Evolutionary conservation across 1,140 invertebrate genomes (phyloP), one percentile per base, ranked within the genome.

Genomic region (Bombus superbus): DNA sequence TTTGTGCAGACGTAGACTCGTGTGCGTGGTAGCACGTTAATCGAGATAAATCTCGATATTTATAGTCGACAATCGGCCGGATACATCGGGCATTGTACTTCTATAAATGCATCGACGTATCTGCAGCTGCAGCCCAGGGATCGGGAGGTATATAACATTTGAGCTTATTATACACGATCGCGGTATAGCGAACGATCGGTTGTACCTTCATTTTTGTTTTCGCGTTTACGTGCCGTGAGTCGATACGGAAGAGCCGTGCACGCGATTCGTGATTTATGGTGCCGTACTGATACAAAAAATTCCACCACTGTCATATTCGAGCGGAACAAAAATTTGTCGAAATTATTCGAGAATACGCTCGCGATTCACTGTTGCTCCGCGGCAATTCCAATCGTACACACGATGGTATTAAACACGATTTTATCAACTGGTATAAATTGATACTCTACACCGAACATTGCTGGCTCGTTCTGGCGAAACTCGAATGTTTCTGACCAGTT

Each of bases 41-140:
- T 92, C 88, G 76, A 87, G 89, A 91, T 91, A 91, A 91, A 92
- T 91, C 90, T 87, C 83, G 88, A 92, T 92, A 89, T 92, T 91
- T 91, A 91, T 90, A 90, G 87, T 71, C 88, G 78, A 81, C 79
- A 79, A 89, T 92, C 85, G 83, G 64, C 83, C 88, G 90, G 85
- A 91, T 91, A 88, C 69, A 74, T 86, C 75, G 76, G 68, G 57
- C 69, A 89, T 89, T 89, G 83, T 88, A 83, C 83, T 91, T 86
- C 80, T 85, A 85, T 84, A 86, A 87, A 91, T 85, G 87, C 89
- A 73, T 40, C 68, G 47, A 83, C 73, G 89, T 80, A 85, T 89
- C 85, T 86, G 88, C 88, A 90, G 83, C 77, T 88, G 89, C 89
- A 78, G 64, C 77, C 88, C 83, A 69, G 57, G 62, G 53, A 81